Evolutionary conservation across 2,113 vertebrate species (phyloP).

Genomic region (Nansenia antarctica): DNA sequence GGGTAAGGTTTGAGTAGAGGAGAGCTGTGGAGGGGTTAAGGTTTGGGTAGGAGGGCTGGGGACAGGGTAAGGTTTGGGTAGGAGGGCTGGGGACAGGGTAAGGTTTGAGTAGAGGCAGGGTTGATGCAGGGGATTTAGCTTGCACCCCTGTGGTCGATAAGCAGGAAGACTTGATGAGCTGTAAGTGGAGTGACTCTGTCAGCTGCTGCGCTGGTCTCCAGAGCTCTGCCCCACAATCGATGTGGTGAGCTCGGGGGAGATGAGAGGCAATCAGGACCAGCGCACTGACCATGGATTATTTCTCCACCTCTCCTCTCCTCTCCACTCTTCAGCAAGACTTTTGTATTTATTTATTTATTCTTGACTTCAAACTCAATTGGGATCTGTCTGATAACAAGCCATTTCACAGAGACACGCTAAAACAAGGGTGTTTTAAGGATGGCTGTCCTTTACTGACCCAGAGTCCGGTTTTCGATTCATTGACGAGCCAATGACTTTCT

Average conservation of each 20-base stretch:
- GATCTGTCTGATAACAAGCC: background rate
- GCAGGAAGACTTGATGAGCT: constrained; percentile 54
- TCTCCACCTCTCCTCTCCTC: background rate
- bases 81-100: too few species aligned
- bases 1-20: too few species aligned
- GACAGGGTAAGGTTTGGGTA: too few species aligned
- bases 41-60: too few species aligned
- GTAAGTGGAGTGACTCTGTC: constrained; percentile 55
- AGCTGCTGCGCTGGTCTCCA: constrained; percentile 47
- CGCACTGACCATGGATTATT: constrained; percentile 24
- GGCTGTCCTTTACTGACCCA: too few species aligned
- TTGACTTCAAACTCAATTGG: background rate
- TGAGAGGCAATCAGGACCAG: constrained; percentile 28
- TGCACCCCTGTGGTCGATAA: constrained; percentile 58
- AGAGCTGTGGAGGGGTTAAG: too few species aligned
- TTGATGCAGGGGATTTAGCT: too few species aligned
- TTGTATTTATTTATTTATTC: background rate
- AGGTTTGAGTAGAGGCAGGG: too few species aligned
- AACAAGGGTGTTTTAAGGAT: background rate
- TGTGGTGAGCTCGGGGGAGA: constrained; percentile 33
- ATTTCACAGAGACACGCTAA: background rate
- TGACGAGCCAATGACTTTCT: background rate
- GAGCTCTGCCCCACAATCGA: constrained; percentile 48
- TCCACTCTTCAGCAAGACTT: background rate
- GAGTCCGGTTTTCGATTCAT: too few species aligned